A percentile compares a stretch with the other conserved stretches of the same genome.
Evolutionary conservation across 2,888 invertebrate species (phyloP).

Genomic region (Apamea monoglypha): DNA sequence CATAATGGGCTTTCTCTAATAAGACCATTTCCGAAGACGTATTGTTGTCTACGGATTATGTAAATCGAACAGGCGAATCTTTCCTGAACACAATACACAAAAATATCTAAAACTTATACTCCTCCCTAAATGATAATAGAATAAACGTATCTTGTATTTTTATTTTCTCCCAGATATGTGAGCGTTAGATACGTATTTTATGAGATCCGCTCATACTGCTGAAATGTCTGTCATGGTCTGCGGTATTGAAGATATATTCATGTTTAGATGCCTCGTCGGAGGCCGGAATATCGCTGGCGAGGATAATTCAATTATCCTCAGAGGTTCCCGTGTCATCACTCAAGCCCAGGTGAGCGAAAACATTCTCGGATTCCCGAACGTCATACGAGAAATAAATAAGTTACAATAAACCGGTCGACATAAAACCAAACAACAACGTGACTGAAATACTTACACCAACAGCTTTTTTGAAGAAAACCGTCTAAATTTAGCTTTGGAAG

Average conservation of each 20-base stretch:
- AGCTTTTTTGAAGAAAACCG: slow-evolving; percentile 13
- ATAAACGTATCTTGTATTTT: slow-evolving; percentile 52
- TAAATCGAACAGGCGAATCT: slow-evolving; percentile 35
- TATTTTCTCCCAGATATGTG: slow-evolving; percentile 50
- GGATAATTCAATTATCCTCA: slow-evolving; percentile 79
- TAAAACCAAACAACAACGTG: slow-evolving; percentile 47
- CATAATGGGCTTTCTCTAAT: slow-evolving; percentile 71
- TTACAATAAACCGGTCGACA: slow-evolving; percentile 45
- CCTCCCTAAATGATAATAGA: slow-evolving; percentile 41
- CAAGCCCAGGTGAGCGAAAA: slow-evolving; percentile 75
- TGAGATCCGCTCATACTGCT: slow-evolving; percentile 66
- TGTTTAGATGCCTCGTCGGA: slow-evolving; percentile 60
- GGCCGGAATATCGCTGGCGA: slow-evolving; percentile 55
- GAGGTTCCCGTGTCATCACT: slow-evolving; percentile 78
- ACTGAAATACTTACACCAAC: slow-evolving; percentile 17
- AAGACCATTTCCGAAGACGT: slow-evolving; percentile 62
- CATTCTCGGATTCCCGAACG: slow-evolving; percentile 45
- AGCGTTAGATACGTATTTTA: slow-evolving; percentile 66
- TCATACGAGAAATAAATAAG: slow-evolving; percentile 57
- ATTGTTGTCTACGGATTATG: slow-evolving; percentile 53
- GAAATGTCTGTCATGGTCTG: slow-evolving; percentile 70
- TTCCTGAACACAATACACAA: slow-evolving; percentile 18
- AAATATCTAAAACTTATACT: slow-evolving; percentile 39
- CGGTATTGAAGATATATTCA: slow-evolving; percentile 70
- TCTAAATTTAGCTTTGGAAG: slow-evolving; percentile 11